Base-by-base conservation (phyloP, 2,888 invertebrate species). In the Willowsia nigromaculata region DNA sequence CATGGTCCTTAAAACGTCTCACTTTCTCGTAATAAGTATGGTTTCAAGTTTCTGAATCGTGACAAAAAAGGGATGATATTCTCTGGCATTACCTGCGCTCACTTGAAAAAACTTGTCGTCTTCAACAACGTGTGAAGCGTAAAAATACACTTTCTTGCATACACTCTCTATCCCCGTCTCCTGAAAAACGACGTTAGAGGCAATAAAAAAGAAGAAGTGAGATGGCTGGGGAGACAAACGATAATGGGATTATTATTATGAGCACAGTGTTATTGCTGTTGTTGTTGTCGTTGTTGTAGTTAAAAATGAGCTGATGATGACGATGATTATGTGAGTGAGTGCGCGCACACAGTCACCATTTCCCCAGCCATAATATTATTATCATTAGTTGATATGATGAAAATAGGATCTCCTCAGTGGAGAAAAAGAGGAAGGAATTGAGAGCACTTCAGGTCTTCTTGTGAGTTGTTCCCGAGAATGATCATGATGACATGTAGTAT, bases 171-270 rank as follows among this genome's bases (percentile, higher is more conserved):
- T 59, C 27, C 27, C 25, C 9, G 25, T 68, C 6, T 30, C 18
- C 37, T n/a, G 65, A 37, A 37, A n/a, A 68, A 33, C 11, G 30
- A 25, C 25, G n/a, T 25, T 30, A 47, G n/a, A n/a, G 53, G 81
- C 27, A 84, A 89, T 89, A 89, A 88, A 89, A 89, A 65, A 62
- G 47, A 27, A 47, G 53, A 74, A 74, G 33, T 15, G 78, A 84
- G 89, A 89, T 89, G 74, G 62, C 53, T 84, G 71, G 62, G n/a
- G 80, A 90, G 89, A 90, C 89, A 90, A 86, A 90, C 82, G 85
- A 86, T 90, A 90, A 90, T 86, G 82, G 82, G 27, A 90, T 90
- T 82, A 90, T 90, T 86, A 90, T 90, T 85, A 90, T 80, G 80
- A 78, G 78, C 78, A 78, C 22, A 25, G 37, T 71, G 47, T 68